Evolutionary conservation across 92 coral and sea anemone genomes (phyloP), one percentile per base, ranked within the genome.

Genomic region (Muricea muricata): DNA sequence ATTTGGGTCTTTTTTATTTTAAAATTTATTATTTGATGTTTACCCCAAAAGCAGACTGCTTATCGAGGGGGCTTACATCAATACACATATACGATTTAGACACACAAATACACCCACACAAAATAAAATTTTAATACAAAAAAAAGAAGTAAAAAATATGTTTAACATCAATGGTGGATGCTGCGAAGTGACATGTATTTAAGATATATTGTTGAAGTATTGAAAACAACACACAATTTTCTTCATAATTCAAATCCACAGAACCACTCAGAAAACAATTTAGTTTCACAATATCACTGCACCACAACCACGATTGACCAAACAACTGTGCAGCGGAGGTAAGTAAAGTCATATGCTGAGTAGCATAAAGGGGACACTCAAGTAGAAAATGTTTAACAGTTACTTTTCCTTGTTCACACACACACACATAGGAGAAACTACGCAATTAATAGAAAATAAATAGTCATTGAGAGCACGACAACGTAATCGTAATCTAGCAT

Each of bases 291-390:
- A 1, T 0, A 21, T 40, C 82, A 29, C 66, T 25, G 10, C 56
- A 4, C 24, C 4, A 1, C 45, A 28, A 54, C 82, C 82, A 76
- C 26, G 6, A 4, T 10, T 30, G 21, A 26, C 75, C 67, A 3
- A 72, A 32, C 1, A 83, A 15, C 81, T 83, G 87, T 2, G 81
- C 87, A 83, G 72, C 87, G 47, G 68, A 83, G 81, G 81, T 47
- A 54, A 83, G 80, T 29, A 83, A 47, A 20, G 23, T 29, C 23
- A 32, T 65, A 18, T 70, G 66, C 41, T 18, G 58, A 55, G 81
- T 61, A 83, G 87, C 87, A 72, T n/a, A 83, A 30, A 24, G 79
- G 68, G 81, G 47, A 26, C 87, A 72, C 6, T 42, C 31, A 11
- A 83, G 32, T 10, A 72, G 31, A 33, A 18, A 83, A 46, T 69